These are phyloP conservation scores for Pasiphila rectangulata DNA, from an alignment of 2,888 invertebrate genomes.

Conservation along the genomic window DNA sequence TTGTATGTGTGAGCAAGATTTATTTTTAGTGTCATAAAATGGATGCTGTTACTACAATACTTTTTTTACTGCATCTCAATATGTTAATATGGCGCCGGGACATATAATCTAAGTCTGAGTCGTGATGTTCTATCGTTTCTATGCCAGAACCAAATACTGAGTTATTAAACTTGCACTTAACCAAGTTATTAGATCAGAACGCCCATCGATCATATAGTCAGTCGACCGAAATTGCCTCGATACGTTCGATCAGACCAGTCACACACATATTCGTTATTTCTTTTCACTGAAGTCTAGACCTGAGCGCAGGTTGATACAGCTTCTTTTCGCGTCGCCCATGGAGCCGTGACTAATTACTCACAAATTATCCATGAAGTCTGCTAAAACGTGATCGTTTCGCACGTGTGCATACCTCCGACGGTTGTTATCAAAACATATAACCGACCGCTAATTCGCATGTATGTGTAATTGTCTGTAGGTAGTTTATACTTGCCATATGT, in stretches of 20 bases:
- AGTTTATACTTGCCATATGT: conserved; percentile 8
- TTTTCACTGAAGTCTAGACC: neutral
- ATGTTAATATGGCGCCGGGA: too few relatives aligned
- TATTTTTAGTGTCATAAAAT: neutral
- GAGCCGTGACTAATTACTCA: conserved; percentile 37
- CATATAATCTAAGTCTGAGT: neutral
- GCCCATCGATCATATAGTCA: conserved; percentile 10
- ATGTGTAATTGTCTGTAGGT: conserved; percentile 19
- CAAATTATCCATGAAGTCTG: conserved; percentile 34
- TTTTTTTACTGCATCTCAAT: too few relatives aligned
- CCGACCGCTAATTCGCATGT: conserved; percentile 18
- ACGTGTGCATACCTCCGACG: conserved; percentile 24
- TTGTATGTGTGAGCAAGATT: conserved; percentile 7
- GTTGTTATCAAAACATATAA: conserved; percentile 29
- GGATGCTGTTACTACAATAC: too few relatives aligned
- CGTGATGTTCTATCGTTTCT: neutral
- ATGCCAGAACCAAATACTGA: neutral
- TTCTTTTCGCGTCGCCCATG: conserved; percentile 21
- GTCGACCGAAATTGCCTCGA: neutral
- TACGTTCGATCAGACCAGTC: neutral
- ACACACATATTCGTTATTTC: neutral
- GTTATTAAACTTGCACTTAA: neutral
- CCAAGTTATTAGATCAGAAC: conserved; percentile 3
- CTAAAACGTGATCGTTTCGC: conserved; percentile 30
- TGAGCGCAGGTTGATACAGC: conserved; percentile 4